These are phyloP conservation scores for Oryzias dopingdopingensis DNA, from an alignment of 2,797 vertebrate species.

Conservation along the genomic window DNA sequence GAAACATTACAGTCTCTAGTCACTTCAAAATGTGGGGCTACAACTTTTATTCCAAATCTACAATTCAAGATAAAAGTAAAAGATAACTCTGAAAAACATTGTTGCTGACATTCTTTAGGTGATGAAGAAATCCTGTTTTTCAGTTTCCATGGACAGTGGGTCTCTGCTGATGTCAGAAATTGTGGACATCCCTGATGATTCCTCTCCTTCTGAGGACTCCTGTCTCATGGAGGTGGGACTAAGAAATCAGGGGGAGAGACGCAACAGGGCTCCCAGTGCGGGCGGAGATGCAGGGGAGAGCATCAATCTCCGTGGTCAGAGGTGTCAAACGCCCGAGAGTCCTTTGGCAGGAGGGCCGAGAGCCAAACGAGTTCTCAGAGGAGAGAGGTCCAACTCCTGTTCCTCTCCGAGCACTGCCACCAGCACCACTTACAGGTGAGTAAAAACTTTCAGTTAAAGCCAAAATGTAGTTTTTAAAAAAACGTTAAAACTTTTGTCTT, in stretches of 20 bases:
- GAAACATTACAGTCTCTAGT: background rate
- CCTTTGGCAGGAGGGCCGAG: slow-evolving; percentile 79
- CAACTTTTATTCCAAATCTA: too few relatives aligned
- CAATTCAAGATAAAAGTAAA: too few relatives aligned
- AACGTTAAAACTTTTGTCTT: background rate
- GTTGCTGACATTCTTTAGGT: too few relatives aligned
- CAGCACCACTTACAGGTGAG: slow-evolving; percentile 69
- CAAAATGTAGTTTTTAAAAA: background rate
- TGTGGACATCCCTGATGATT: slow-evolving; percentile 91
- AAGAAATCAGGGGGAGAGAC: slow-evolving; percentile 77
- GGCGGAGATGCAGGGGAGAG: slow-evolving; percentile 74
- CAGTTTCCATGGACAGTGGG: slow-evolving; percentile 93
- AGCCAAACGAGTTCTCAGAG: slow-evolving; percentile 78
- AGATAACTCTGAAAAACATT: too few relatives aligned
- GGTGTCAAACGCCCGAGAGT: slow-evolving; percentile 73
- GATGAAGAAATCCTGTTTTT: background rate
- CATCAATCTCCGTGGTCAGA: slow-evolving; percentile 60
- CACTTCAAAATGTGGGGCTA: too few relatives aligned
- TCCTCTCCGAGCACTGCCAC: slow-evolving; percentile 85
- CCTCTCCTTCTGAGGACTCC: slow-evolving; percentile 94
- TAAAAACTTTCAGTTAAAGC: background rate
- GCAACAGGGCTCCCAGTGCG: slow-evolving; percentile 72
- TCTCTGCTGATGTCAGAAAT: slow-evolving; percentile 93
- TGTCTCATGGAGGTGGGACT: slow-evolving; percentile 87
- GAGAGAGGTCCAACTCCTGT: slow-evolving; percentile 92